A percentile compares a stretch with the other conserved stretches of the same genome.
phyloP scores from a whole-genome alignment of 1,140 invertebrate genomes.

The Catajapyx aquilonaris region DNA sequence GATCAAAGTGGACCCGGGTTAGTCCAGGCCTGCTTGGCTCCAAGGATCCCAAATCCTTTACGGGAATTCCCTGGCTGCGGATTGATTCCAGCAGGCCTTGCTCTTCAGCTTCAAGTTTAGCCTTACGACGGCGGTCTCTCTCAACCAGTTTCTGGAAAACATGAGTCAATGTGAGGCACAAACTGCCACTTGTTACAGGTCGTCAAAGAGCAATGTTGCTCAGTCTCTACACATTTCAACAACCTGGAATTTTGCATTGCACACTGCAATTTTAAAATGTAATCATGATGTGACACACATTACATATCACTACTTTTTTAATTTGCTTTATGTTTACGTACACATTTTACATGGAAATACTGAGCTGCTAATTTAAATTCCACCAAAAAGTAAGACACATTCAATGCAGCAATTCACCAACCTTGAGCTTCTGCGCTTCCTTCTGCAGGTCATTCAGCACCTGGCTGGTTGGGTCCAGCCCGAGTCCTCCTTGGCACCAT shows the following conservation, averaged over 20 bases:
- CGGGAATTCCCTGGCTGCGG: too few relatives aligned
- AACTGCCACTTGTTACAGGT: neutral
- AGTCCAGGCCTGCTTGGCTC: too few relatives aligned
- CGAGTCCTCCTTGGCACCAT: constrained; percentile 48
- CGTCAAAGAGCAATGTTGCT: neutral
- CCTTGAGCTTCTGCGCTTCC: constrained; percentile 29
- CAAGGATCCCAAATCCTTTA: too few relatives aligned
- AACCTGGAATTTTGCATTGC: neutral
- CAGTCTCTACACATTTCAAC: neutral
- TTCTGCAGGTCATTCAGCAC: constrained; percentile 32
- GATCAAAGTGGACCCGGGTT: too few relatives aligned
- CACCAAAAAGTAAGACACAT: constrained; percentile 8
- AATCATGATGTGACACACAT: constrained; percentile 11
- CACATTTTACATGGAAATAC: constrained; percentile 4
- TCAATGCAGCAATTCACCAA: constrained; percentile 13
- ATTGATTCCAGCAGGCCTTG: too few relatives aligned
- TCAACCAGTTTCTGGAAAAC: constrained; percentile 28
- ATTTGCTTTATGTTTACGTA: constrained; percentile 16
- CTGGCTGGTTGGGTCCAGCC: constrained; percentile 28
- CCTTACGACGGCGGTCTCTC: too few relatives aligned
- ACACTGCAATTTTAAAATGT: neutral
- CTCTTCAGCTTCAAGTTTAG: too few relatives aligned
- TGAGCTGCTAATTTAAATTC: constrained; percentile 4
- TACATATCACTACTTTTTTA: constrained; percentile 20
- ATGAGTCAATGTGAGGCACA: constrained; percentile 1